Base-by-base conservation (phyloP, 2,113 vertebrate genomes). In the Bucco capensis region DNA sequence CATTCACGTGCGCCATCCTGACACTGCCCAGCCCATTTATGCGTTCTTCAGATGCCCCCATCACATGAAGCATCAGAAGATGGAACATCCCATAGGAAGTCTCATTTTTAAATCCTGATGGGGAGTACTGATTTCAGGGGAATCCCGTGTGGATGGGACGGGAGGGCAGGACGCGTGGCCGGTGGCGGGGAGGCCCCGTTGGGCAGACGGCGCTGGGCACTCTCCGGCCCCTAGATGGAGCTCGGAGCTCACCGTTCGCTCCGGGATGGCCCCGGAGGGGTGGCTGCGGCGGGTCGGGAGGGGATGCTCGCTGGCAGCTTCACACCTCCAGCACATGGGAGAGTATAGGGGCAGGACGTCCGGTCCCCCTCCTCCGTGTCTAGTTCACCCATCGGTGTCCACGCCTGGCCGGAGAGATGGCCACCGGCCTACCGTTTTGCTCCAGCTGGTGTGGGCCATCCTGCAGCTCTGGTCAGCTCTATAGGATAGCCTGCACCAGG, bases 211-310 rank as follows among this genome's bases (percentile, higher is more conserved):
- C 27, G 76, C 42, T 66, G 5, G 71, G 64, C 90, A 14, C 79
- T 42, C 54, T 33, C 54, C 14, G 79, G 46, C 95, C 95, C 67
- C 90, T 90, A 95, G 95, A 74, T 95, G 95, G 95, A 79, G 95
- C 95, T 88, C 92, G 69, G 76, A 5, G 30, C 88, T 76, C 83
- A 11, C 79, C 83, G 46, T 44, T 89, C 0, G 35, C 49, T 81
- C 11, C 57, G 3, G 44, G 28, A 3, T 9, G 19, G 33, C 57
- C 78, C 44, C 46, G 8, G 6, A 12, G 51, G 56, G 56, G 19
- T 11, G 47, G 40, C 8, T 16, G 60, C 25, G 18, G 19, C 7
- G 14, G 35, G 9, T 28, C 22, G 5, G 24, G 14, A 21, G 4
- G 6, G 6, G 42, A 6, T 14, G 66, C 2, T 49, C 38, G 22